A percentile compares a stretch with the other conserved stretches of the same genome.
These are phyloP conservation scores for Styela clava DNA, from an alignment of 23 tunicate genomes.

Conservation along the genomic window DNA sequence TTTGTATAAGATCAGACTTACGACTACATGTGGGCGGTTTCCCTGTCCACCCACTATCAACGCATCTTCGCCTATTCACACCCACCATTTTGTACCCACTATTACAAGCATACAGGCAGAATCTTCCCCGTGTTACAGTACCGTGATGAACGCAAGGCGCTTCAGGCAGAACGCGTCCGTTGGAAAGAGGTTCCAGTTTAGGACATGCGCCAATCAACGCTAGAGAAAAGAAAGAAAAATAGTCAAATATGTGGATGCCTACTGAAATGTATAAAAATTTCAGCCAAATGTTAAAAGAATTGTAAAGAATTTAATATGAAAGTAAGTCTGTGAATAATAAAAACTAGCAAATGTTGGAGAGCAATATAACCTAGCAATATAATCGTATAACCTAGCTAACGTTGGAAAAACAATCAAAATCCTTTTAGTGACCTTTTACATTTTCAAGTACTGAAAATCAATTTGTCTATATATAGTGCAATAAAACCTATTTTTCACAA, in stretches of 20 bases:
- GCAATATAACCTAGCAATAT: too few species aligned
- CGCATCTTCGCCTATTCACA: conserved; percentile 24
- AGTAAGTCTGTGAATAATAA: too few species aligned
- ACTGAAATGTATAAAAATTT: too few species aligned
- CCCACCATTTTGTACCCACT: conserved; percentile 37
- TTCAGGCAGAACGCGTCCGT: conserved; percentile 43
- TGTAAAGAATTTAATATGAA: too few species aligned
- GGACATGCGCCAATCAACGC: conserved; percentile 20
- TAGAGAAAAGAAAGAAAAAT: conserved; percentile 4
- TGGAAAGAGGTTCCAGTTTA: conserved; percentile 7
- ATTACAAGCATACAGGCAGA: conserved; percentile 40
- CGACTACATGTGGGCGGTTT: conserved; percentile 38
- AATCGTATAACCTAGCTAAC: too few species aligned
- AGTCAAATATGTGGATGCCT: neutral
- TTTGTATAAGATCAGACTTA: neutral
- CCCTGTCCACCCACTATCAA: conserved; percentile 36
- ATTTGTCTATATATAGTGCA: too few species aligned
- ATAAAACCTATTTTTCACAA: too few species aligned
- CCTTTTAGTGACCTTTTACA: too few species aligned
- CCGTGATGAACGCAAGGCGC: conserved; percentile 22
- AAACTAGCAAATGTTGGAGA: too few species aligned
- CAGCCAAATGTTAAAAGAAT: too few species aligned
- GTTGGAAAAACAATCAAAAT: too few species aligned
- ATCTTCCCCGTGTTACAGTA: conserved; percentile 23
- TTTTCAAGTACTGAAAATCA: too few species aligned